These are phyloP conservation scores for Danio kyathit DNA, from an alignment of 2,797 vertebrate species.

Conservation along the genomic window DNA sequence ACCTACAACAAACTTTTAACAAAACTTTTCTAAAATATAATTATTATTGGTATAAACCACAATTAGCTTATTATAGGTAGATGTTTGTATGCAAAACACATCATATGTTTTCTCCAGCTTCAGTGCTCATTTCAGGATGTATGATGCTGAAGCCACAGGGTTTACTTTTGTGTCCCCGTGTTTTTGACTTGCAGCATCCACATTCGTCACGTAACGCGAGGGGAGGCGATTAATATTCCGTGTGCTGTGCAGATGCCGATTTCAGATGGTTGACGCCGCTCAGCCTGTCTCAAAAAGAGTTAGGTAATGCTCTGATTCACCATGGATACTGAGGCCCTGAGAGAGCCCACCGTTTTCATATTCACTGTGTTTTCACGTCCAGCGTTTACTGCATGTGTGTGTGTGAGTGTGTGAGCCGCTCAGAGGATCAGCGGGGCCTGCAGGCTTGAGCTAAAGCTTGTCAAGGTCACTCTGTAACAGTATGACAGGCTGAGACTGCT, in stretches of 20 bases:
- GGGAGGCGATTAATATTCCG: constrained; percentile 32
- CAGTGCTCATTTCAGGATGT: background rate
- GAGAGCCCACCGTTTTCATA: constrained; percentile 38
- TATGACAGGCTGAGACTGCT: constrained; percentile 29
- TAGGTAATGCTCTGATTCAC: constrained; percentile 40
- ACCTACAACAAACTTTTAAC: no score
- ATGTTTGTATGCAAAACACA: background rate
- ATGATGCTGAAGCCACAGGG: background rate
- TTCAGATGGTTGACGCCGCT: constrained; percentile 26
- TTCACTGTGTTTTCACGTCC: constrained; percentile 49
- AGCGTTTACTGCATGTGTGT: constrained; percentile 52
- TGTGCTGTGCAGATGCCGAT: constrained; percentile 37
- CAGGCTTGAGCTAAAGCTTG: constrained; percentile 56
- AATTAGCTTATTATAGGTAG: no score
- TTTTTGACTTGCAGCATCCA: constrained; percentile 19
- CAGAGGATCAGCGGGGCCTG: constrained; percentile 49
- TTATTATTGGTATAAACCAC: background rate
- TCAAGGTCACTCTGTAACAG: constrained; percentile 59
- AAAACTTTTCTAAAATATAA: background rate
- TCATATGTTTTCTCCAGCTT: background rate
- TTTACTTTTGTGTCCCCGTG: background rate
- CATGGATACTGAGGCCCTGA: constrained; percentile 36
- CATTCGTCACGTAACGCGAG: constrained; percentile 20
- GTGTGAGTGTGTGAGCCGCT: constrained; percentile 24
- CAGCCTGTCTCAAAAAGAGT: constrained; percentile 33